Conservation (phyloP, 1,140 invertebrate species). For the Dolichoris vasculosae region DNA sequence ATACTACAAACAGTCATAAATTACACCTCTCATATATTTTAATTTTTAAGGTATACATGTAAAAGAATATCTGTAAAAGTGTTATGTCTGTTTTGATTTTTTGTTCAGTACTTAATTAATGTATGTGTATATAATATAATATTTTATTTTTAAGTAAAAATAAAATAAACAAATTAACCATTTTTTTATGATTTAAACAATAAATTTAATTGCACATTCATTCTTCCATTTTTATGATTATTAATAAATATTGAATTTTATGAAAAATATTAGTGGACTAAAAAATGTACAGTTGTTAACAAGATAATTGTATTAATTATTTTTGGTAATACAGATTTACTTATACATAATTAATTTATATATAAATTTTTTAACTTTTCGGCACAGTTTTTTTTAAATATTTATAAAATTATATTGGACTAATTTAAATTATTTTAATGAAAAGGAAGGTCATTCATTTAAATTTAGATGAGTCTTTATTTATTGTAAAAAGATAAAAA, state of each 20-base stretch:
- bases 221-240: conserved; percentile 22
- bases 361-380: not conserved
- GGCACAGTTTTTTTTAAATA: not conserved
- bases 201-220: conserved; percentile 18
- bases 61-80: conserved; percentile 21
- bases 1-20: not conserved
- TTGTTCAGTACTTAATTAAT: conserved; percentile 30
- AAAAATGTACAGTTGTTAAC: conserved; percentile 22
- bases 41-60: not conserved
- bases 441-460: not conserved
- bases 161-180: not conserved
- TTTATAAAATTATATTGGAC: not conserved
- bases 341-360: not conserved
- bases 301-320: not conserved
- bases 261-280: not conserved
- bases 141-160: conserved; percentile 8
- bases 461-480: not conserved
- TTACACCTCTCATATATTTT: not conserved
- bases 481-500: not conserved
- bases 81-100: conserved; percentile 2
- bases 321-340: not conserved
- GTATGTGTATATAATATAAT: conserved; percentile 5
- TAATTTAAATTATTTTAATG: not conserved
- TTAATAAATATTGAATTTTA: not conserved
- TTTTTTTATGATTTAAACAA: conserved; percentile 30